These are phyloP conservation scores for Cliona cf. orientalis DNA, from an alignment of 37 sponge, comb jelly and placozoan genomes.

Conservation along the genomic window DNA sequence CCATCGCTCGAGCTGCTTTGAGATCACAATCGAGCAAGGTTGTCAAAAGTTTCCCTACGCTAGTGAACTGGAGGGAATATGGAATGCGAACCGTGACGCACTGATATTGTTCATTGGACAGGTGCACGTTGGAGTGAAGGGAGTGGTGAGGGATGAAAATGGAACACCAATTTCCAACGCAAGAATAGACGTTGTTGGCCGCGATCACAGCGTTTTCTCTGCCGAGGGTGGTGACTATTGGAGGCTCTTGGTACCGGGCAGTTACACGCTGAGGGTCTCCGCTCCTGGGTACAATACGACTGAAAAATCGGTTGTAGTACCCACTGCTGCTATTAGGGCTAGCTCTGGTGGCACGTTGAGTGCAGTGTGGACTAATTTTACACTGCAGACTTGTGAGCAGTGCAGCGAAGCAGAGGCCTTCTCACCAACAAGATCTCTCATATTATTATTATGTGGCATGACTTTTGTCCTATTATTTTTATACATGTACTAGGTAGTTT, in stretches of 20 bases:
- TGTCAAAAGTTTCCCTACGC: slow-evolving; percentile 89
- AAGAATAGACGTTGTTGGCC: slow-evolving; percentile 48
- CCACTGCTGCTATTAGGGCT: background rate
- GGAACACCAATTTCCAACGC: slow-evolving; percentile 58
- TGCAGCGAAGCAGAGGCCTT: too few species aligned
- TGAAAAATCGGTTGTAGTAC: background rate
- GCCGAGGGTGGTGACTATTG: slow-evolving; percentile 88
- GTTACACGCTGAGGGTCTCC: slow-evolving; percentile 44
- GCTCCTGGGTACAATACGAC: slow-evolving; percentile 30
- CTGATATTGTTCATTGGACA: slow-evolving; percentile 70
- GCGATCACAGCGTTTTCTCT: slow-evolving; percentile 47
- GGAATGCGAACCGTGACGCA: slow-evolving; percentile 80
- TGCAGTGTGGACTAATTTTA: slow-evolving; percentile 7
- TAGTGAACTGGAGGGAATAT: slow-evolving; percentile 55
- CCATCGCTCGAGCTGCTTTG: slow-evolving; percentile 79
- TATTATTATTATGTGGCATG: too few species aligned
- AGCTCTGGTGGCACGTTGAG: too few species aligned
- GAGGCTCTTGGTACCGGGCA: slow-evolving; percentile 84
- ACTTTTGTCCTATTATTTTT: too few species aligned
- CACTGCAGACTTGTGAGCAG: background rate
- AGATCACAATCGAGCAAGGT: slow-evolving; percentile 91
- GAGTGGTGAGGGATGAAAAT: slow-evolving; percentile 63
- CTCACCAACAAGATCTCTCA: too few species aligned
- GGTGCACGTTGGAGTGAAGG: slow-evolving; percentile 85
- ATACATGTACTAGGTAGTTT: too few species aligned